Evolutionary conservation across 2,888 invertebrate genomes (phyloP), one percentile per base, ranked within the genome.

Genomic region (Ypsolopha scabrella): DNA sequence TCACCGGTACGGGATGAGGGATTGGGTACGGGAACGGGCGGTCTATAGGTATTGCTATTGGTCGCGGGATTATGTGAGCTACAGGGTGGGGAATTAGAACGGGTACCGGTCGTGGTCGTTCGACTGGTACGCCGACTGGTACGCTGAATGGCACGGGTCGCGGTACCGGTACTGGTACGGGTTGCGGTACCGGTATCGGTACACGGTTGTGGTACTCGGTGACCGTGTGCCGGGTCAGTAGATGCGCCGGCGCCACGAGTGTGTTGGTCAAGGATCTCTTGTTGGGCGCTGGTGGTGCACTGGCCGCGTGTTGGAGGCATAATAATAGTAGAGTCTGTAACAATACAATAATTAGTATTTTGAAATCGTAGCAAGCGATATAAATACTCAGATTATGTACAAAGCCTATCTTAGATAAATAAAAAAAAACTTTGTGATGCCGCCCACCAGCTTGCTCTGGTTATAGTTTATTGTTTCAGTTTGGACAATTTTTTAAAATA

Each of bases 21-120:
- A 89, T 79, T 0, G 87, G 82, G 35, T 88, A 88, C 3, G 88
- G 86, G 52, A 87, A 87, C 1, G 89, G 89, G 54, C 88, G 75
- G 47, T 89, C 87, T 0, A 89, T 75, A 2, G 87, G 79, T 1
- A 87, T 76, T 0, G 87, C 82, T 0, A 81, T 60, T 0, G 87
- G 83, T 43, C 87, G 63, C 1, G 75, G 73, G 7, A 88, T 74
- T 2, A 75, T 60, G 14, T 80, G 75, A 0, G 86, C 66, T 9
- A 88, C 72, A 6, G 88, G 85, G 33, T 87, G 86, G 0, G 87
- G 87, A 1, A 87, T 68, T 0, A 62, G 47, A 1, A 77, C 72
- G 1, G 68, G 70, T 0, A 74, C 72, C 0, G 78, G 78, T 44
- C 80, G 70, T 0, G 80, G 75, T 3, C 72, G 70, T 50, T 78